phyloP scores from a whole-genome alignment of 2,888 invertebrate genomes.

The Athetis lepigone region DNA sequence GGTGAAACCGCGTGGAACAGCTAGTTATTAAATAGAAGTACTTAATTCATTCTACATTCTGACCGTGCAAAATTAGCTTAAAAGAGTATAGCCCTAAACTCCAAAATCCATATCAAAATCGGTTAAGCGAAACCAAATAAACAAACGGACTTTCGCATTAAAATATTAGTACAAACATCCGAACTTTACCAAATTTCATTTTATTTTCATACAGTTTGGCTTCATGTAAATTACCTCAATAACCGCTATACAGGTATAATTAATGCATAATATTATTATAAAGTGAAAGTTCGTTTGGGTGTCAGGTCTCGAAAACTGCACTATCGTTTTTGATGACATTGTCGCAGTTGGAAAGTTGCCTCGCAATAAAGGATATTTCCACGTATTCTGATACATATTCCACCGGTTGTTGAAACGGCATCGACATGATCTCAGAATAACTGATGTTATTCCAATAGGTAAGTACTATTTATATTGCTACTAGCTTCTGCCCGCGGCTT shows the following conservation, averaged over 20 bases:
- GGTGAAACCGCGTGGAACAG: too few species aligned
- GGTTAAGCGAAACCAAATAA: too few species aligned
- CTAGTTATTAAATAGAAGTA: too few species aligned
- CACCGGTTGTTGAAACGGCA: not conserved
- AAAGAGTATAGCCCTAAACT: too few species aligned
- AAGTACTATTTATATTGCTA: too few species aligned
- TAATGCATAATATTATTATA: constrained; percentile 33
- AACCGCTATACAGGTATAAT: constrained; percentile 32
- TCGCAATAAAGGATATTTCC: constrained; percentile 25
- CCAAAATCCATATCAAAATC: too few species aligned
- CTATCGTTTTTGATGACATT: constrained; percentile 34
- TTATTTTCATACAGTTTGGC: constrained; percentile 4
- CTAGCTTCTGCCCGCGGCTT: too few species aligned
- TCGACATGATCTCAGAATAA: not conserved
- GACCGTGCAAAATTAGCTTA: too few species aligned
- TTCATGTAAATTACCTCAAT: constrained; percentile 7
- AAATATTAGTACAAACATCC: too few species aligned
- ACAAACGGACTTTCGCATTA: too few species aligned
- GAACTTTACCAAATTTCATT: not conserved
- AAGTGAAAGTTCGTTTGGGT: constrained; percentile 55
- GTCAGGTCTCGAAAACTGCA: constrained; percentile 31
- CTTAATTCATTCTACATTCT: too few species aligned
- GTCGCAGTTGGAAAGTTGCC: constrained; percentile 50
- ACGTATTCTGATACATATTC: constrained; percentile 11
- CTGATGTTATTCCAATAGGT: too few species aligned